A percentile compares a stretch with the other conserved stretches of the same genome.
Evolutionary conservation across 53 echinoderm and acorn worm genomes (phyloP).

Genomic region (Holothuria scabra): DNA sequence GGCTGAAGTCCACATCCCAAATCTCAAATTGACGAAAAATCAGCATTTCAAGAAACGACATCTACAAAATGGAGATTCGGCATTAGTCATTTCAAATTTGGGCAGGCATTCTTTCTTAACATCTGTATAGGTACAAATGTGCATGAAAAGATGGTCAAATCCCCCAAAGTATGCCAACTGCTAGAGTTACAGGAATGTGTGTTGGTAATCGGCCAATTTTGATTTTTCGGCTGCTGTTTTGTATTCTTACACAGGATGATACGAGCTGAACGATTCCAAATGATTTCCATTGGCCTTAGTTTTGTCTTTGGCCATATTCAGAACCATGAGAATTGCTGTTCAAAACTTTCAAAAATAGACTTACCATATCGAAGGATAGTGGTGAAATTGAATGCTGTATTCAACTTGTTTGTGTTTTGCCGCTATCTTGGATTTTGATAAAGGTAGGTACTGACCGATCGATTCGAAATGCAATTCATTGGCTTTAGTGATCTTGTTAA

Average conservation of each 20-base stretch:
- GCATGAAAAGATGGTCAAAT: not conserved
- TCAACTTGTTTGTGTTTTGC: too few relatives aligned
- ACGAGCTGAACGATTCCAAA: too few relatives aligned
- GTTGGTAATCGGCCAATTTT: too few relatives aligned
- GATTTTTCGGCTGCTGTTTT: constrained; percentile 2
- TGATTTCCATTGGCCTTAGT: too few relatives aligned
- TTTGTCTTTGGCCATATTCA: not conserved
- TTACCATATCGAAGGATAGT: not conserved
- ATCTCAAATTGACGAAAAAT: not conserved
- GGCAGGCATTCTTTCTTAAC: not conserved
- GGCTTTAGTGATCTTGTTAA: not conserved
- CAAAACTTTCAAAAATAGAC: too few relatives aligned
- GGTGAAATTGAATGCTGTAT: constrained; percentile 5
- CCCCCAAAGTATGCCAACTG: not conserved
- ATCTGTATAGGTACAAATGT: too few relatives aligned
- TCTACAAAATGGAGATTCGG: too few relatives aligned
- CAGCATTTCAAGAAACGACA: not conserved
- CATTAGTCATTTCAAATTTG: not conserved
- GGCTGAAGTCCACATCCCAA: too few relatives aligned
- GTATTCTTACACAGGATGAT: not conserved
- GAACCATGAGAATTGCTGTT: too few relatives aligned
- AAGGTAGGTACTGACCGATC: too few relatives aligned
- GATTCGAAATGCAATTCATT: too few relatives aligned
- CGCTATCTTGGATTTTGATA: too few relatives aligned
- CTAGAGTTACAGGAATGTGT: not conserved